phyloP scores from a whole-genome alignment of 1,140 invertebrate species.

The Zaprionus davidi region DNA sequence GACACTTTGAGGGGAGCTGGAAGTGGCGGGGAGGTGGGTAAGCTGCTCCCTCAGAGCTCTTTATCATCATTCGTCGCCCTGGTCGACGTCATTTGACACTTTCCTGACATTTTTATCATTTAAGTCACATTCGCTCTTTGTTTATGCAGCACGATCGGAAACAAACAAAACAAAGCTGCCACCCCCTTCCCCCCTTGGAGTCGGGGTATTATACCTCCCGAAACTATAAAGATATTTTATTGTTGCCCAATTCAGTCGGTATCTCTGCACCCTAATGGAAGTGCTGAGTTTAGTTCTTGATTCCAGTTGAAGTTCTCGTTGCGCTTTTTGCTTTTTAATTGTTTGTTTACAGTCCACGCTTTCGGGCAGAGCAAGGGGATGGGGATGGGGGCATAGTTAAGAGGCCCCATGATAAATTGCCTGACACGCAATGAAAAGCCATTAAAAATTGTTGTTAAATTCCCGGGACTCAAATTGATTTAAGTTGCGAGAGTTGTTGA shows the following conservation, averaged over 20 bases:
- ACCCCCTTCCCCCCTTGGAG: conserved; percentile 27
- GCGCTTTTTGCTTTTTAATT: conserved; percentile 70
- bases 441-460: conserved; percentile 66
- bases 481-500: conserved; percentile 66
- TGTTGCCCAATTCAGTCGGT: conserved; percentile 68
- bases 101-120: conserved; percentile 80
- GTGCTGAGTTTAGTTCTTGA: conserved; percentile 75
- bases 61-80: conserved; percentile 81
- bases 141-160: conserved; percentile 41
- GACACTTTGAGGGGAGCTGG: background rate
- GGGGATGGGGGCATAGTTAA: conserved; percentile 37
- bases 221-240: conserved; percentile 73
- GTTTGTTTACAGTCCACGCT: conserved; percentile 79
- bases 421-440: conserved; percentile 59
- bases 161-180: conserved; percentile 35
- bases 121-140: conserved; percentile 72
- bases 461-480: conserved; percentile 69
- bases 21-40: conserved; percentile 17
- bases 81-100: conserved; percentile 77
- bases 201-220: background rate
- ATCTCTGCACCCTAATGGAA: conserved; percentile 63
- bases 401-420: conserved; percentile 72
- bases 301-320: conserved; percentile 57
- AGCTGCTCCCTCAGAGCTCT: conserved; percentile 71
- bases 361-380: conserved; percentile 46